Evolutionary conservation across 2,797 vertebrate species (phyloP), one percentile per base, ranked within the genome.

Genomic region (Artibeus jamaicensis): DNA sequence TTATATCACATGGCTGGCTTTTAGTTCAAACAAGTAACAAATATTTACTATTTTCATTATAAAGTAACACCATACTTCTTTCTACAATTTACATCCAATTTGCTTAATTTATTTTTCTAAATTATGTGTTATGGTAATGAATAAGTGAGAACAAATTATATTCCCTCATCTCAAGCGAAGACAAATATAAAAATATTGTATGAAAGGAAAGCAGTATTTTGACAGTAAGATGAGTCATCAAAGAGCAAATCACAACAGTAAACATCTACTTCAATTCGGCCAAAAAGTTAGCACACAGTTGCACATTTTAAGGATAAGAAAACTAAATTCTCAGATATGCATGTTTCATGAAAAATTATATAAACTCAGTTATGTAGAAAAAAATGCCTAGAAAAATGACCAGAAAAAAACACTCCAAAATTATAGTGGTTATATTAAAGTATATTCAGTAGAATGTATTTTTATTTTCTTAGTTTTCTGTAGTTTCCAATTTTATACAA

Each of bases 11-110:
- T 48, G 74, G 6, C 15, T 77, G 7, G 32, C 26, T 0, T 44
- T 87, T 91, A 89, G 26, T 86, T 97, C 26, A n/a, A 86, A 81
- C 11, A 85, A 86, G 10, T 53, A 87, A 68, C 3, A 96, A 76
- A 82, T 96, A 95, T 97, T 81, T 91, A 93, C 50, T 70, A 78
- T 73, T 32, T 42, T 89, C 37, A 2, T 32, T 83, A 81, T 44
- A 14, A 85, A 21, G 19, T 71, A 74, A 65, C 57, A 18, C 81
- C 26, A 83, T 74, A 19, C 24, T 77, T 90, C 46, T 77, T 92
- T 18, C 4, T 76, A 34, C 10, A 32, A 57, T 53, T 86, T 70
- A 71, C 57, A 85, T 83, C 32, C 78, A 50, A 46, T 57, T 46
- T 91, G 22, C 3, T 88, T 86, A 94, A 84, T 32, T 89, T 68